Conservation (phyloP, 1,140 invertebrate species). For the Holotrichia oblita region DNA sequence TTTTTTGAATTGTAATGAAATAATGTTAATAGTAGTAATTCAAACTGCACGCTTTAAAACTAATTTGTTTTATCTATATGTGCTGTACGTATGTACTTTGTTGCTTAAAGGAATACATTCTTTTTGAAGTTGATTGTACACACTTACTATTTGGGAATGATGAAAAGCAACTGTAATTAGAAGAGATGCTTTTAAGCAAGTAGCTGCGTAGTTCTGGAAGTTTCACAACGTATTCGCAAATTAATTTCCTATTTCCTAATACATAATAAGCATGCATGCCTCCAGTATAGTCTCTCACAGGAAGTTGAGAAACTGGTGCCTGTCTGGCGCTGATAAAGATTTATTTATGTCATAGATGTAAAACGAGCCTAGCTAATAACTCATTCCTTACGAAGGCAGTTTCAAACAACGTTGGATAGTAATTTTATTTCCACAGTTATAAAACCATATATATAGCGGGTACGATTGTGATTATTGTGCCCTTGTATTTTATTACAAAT, state of each 20-base stretch:
- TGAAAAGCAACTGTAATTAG: too few species aligned
- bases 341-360: neutral
- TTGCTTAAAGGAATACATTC: too few species aligned
- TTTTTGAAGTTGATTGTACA: too few species aligned
- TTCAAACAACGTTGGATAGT: neutral
- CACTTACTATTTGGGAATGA: too few species aligned
- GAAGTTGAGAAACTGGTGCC: conserved; percentile 12
- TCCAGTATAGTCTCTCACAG: neutral
- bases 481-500: neutral
- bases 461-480: neutral
- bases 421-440: neutral
- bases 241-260: conserved; percentile 17
- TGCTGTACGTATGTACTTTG: too few species aligned
- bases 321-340: conserved; percentile 4
- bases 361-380: neutral
- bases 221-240: conserved; percentile 6
- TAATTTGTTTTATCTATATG: too few species aligned
- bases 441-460: neutral
- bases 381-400: neutral
- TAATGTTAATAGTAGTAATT: too few species aligned
- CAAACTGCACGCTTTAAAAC: too few species aligned
- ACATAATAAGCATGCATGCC: neutral
- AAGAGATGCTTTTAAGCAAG: too few species aligned
- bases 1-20: too few species aligned
- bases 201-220: neutral